These are phyloP conservation scores for Plagodis dolabraria DNA, from an alignment of 2,888 invertebrate species.

Conservation along the genomic window DNA sequence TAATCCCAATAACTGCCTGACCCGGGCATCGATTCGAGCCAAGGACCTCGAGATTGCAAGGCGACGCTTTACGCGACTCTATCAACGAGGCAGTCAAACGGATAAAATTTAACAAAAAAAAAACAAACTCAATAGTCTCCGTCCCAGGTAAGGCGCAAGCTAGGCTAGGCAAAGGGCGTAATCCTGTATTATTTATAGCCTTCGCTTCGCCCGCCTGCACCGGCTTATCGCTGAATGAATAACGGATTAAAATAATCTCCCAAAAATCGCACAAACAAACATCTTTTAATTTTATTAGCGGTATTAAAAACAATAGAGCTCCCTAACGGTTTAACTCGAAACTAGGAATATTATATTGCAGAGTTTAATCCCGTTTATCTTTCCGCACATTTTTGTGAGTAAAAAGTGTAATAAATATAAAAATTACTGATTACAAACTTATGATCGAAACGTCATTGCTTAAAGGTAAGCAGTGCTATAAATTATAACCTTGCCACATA, in stretches of 20 bases:
- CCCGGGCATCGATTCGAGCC: too few relatives aligned
- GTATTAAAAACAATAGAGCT: conserved; percentile 24
- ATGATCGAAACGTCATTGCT: too few relatives aligned
- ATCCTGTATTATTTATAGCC: conserved; percentile 17
- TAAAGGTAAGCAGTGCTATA: too few relatives aligned
- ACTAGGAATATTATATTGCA: conserved; percentile 1
- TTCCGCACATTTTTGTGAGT: conserved; percentile 4
- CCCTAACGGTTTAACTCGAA: conserved; percentile 26
- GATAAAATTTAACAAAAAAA: too few relatives aligned
- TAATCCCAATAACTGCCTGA: too few relatives aligned
- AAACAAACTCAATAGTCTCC: neutral
- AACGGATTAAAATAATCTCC: conserved; percentile 34
- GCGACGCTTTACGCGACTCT: too few relatives aligned
- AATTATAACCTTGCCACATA: too few relatives aligned
- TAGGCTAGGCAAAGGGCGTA: conserved; percentile 1
- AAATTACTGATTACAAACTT: too few relatives aligned
- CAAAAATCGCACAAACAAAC: conserved; percentile 38
- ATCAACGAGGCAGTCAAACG: too few relatives aligned
- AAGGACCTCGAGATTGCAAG: too few relatives aligned
- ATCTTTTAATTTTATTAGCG: conserved; percentile 33
- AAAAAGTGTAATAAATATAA: neutral
- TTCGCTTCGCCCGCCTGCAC: conserved; percentile 17
- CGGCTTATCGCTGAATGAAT: conserved; percentile 30
- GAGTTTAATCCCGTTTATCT: conserved; percentile 6
- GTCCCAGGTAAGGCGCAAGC: conserved; percentile 5